phyloP scores from a whole-genome alignment of 2,888 invertebrate genomes.

The Lithosia quadra region DNA sequence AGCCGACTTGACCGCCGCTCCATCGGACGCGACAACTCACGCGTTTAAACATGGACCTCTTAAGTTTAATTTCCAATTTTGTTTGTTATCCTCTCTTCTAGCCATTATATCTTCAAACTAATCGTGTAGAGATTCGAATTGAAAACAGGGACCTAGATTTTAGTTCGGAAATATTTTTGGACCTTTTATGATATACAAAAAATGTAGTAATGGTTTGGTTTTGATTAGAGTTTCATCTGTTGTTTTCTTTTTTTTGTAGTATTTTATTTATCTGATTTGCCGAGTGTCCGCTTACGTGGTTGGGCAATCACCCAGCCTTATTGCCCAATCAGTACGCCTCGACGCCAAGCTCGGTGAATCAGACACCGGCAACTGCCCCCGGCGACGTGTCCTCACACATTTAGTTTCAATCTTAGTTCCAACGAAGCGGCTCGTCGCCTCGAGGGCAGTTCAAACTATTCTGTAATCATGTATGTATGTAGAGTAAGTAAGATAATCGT shows the following conservation, averaged over 20 bases:
- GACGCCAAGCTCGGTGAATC: constrained; percentile 77
- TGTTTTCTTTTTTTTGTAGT: constrained; percentile 48
- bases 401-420: constrained; percentile 57
- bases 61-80: constrained; percentile 63
- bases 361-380: constrained; percentile 71
- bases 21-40: constrained; percentile 75
- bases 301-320: constrained; percentile 92
- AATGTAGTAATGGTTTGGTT: constrained; percentile 59
- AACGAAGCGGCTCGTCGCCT: constrained; percentile 65
- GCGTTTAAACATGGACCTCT: constrained; percentile 78
- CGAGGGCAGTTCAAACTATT: constrained; percentile 66
- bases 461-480: constrained; percentile 85
- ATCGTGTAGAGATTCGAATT: constrained; percentile 68
- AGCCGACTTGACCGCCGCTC: constrained; percentile 81
- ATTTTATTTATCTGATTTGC: constrained; percentile 73
- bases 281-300: constrained; percentile 88
- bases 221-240: constrained; percentile 48
- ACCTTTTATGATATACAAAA: constrained; percentile 76
- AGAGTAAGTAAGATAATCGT: constrained; percentile 83
- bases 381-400: constrained; percentile 67
- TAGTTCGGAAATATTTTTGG: constrained; percentile 82
- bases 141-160: constrained; percentile 84
- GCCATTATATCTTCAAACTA: constrained; percentile 42
- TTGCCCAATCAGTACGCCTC: constrained; percentile 88
- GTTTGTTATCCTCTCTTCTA: constrained; percentile 36